Base-by-base conservation (phyloP, 1,140 invertebrate genomes). In the Apis mellifera region DNA sequence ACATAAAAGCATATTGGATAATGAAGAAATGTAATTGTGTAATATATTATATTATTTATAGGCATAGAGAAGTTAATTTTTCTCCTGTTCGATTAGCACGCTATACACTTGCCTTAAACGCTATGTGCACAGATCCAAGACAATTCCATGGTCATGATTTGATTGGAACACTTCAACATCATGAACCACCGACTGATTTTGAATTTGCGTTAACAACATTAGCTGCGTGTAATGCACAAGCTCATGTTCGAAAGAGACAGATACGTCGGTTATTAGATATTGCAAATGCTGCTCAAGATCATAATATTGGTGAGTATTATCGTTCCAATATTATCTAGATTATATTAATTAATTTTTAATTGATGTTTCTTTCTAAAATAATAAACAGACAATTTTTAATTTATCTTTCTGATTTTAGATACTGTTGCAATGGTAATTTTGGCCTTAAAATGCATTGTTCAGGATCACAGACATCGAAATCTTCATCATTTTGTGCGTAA, bases 401-500 rank as follows among this genome's bases (percentile, higher is more conserved):
- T 60, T 26, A 0, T 26, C 19, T 12, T 48, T 57, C 8, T 21
- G 23, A 19, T 26, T 19, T 21, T 90, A 96, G 97, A 98, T 87
- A 97, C 97, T 3, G 96, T 97, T 84, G 96, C 97, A 0, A 97
- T 97, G 96, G 97, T 97, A 23, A 96, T 98, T 42, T 93, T 98
- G 91, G 97, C 97, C 0, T 93, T 98, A 74, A 96, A 96, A 73
- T 98, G 97, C 92, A 97, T 98, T 77, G 96, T 97, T n/a, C 97
- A 97, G 83, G 97, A 97, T 86, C 97, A 97, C 89, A 95, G 96
- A 2, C 97, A 97, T 90, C 95, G 97, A 54, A 97, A 97, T 87
- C 92, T 98, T 52, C 95, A 96, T 82, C 96, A 97, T 89, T 97
- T 97, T 87, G 95, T 97, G 19, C 94, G 96, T 8, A 96, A 96